Base-by-base conservation (phyloP, 2,888 invertebrate genomes). In the Athetis lepigone region DNA sequence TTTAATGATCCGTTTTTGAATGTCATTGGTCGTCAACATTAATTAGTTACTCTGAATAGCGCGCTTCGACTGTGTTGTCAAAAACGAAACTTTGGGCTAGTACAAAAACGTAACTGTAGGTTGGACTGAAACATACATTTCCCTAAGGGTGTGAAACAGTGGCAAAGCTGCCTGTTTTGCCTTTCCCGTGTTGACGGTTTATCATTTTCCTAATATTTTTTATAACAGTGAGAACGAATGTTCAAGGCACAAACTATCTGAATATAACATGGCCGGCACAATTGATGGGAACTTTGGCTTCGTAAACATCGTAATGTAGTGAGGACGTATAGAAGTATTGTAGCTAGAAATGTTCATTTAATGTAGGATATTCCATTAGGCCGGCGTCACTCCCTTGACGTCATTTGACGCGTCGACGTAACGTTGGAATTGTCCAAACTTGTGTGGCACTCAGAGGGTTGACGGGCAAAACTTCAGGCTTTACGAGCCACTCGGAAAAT, bases 401-500 rank as follows among this genome's bases (percentile, higher is more conserved):
- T 70, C 70, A 71, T 75, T 80, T 75, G 63, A 70, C 54, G 63
- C 50, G 63, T 55, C 54, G 47, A 59, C 63, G 42, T 59, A 49
- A 55, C 61, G 65, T 59, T 61, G 62, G 67, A 74, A 71, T 79
- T 50, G 71, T 71, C 55, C 57, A 69, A 81, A 79, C 66, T 83
- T 81, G 54, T 61, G 37, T 58, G 49, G 66, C 62, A 74, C 75
- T 75, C 69, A 59, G 68, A 55, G 49, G 23, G 49, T 56, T 71
- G 67, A 70, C 65, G 70, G 68, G 63, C 58, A 70, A 66, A 84
- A 84, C 80, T 84, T 83, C 65, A 58, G 52, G 57, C 51, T 83
- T 87, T 83, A 87, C 75, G 82, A 81, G 68, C 80, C 73, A 79
- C 79, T 80, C 72, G 58, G 78, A 65, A 84, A 81, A 86, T 84